Conservation (phyloP, 2,888 invertebrate genomes). For the Muscina levida region DNA sequence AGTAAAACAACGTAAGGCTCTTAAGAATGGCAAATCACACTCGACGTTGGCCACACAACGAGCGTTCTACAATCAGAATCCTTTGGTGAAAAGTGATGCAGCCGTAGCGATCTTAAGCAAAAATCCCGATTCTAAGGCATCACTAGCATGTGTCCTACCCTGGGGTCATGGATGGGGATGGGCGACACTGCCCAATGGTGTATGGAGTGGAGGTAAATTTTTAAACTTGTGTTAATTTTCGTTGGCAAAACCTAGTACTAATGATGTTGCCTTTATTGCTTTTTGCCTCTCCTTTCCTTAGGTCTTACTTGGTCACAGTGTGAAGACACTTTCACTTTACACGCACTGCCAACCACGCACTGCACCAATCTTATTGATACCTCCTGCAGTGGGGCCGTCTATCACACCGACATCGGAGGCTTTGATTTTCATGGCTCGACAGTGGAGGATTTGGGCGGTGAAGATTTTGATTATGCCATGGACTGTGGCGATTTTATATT, state of each 20-base stretch:
- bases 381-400: conserved; percentile 82
- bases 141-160: conserved; percentile 78
- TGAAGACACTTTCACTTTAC: conserved; percentile 85
- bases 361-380: conserved; percentile 83
- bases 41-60: conserved; percentile 72
- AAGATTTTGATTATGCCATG: conserved; percentile 86
- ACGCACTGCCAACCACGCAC: conserved; percentile 84
- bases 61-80: conserved; percentile 74
- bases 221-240: neutral
- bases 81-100: conserved; percentile 79
- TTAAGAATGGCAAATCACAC: conserved; percentile 67
- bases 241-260: neutral
- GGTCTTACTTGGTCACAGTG: conserved; percentile 85
- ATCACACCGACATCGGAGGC: conserved; percentile 84
- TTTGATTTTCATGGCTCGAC: conserved; percentile 81
- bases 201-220: conserved; percentile 85
- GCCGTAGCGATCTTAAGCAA: conserved; percentile 80
- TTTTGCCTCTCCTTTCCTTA: conserved; percentile 70
- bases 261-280: neutral
- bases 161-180: conserved; percentile 91
- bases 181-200: conserved; percentile 85
- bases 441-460: conserved; percentile 80
- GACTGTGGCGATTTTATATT: conserved; percentile 88
- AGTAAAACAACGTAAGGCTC: conserved; percentile 78
- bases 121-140: conserved; percentile 78